Percentiles rank a stretch among this genome's conserved stretches.
These are phyloP conservation scores for Colletes collaris DNA, from an alignment of 2,888 invertebrate genomes.

Conservation along the genomic window DNA sequence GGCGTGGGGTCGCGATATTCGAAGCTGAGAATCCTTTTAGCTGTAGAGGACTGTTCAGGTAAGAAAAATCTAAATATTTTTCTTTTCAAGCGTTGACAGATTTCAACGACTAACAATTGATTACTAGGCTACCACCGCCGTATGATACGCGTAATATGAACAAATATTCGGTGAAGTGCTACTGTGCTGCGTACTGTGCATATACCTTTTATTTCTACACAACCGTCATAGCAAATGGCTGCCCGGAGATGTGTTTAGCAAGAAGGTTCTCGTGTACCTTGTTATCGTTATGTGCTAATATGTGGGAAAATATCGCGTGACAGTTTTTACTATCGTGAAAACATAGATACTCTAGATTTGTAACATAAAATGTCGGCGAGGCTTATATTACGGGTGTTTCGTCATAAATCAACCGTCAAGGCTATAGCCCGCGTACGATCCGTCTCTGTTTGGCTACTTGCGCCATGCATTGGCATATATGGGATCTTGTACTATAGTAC, in stretches of 20 bases:
- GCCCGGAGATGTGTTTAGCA: constrained; percentile 73
- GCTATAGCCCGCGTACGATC: constrained; percentile 65
- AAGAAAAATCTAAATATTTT: constrained; percentile 86
- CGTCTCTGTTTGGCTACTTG: constrained; percentile 65
- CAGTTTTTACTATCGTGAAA: constrained; percentile 35
- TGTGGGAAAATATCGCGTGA: constrained; percentile 34
- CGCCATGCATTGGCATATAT: constrained; percentile 69
- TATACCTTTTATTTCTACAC: constrained; percentile 78
- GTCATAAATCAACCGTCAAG: constrained; percentile 65
- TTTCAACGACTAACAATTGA: constrained; percentile 69
- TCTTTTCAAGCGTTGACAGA: constrained; percentile 84
- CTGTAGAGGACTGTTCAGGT: constrained; percentile 85
- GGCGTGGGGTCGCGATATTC: constrained; percentile 87
- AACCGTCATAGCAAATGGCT: constrained; percentile 80
- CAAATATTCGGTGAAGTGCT: constrained; percentile 68
- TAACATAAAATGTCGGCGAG: constrained; percentile 46
- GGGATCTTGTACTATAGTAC: constrained; percentile 61
- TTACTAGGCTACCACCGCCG: constrained; percentile 42
- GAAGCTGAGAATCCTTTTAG: constrained; percentile 86
- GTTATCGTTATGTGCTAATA: constrained; percentile 44
- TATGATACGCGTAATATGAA: constrained; percentile 63
- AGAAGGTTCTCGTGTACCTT: constrained; percentile 62
- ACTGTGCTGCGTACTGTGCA: constrained; percentile 73
- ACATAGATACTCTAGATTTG: constrained; percentile 28
- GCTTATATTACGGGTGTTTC: constrained; percentile 56